These are phyloP conservation scores for Elymnias hypermnestra DNA, from an alignment of 1,140 invertebrate genomes.

Conservation along the genomic window DNA sequence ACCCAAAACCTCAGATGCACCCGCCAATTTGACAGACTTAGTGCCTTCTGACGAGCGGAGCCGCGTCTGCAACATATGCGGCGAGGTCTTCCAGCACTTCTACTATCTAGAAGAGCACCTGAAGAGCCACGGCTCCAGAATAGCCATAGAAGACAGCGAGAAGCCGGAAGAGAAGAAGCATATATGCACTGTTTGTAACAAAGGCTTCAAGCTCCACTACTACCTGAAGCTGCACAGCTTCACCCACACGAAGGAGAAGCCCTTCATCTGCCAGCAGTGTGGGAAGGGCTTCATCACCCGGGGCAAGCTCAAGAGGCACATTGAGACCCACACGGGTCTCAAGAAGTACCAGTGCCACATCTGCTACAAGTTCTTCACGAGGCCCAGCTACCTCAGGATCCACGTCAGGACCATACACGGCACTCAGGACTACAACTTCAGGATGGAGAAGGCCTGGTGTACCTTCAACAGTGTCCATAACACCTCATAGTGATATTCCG, in stretches of 20 bases:
- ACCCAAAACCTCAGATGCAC: constrained; percentile 37
- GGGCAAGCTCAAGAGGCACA: constrained; percentile 59
- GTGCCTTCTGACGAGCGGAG: constrained; percentile 47
- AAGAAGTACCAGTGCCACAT: constrained; percentile 74
- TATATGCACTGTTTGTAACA: constrained; percentile 76
- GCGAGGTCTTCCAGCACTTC: constrained; percentile 74
- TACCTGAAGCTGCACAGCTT: constrained; percentile 63
- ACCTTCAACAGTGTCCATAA: constrained; percentile 1
- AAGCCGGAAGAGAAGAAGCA: constrained; percentile 70
- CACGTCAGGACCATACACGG: constrained; percentile 62
- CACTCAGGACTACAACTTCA: constrained; percentile 53
- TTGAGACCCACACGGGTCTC: constrained; percentile 57
- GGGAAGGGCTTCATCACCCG: constrained; percentile 68
- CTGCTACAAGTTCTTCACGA: constrained; percentile 63
- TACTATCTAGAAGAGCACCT: constrained; percentile 77
- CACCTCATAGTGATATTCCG: neutral
- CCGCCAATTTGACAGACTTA: constrained; percentile 27
- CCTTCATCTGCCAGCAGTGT: constrained; percentile 64
- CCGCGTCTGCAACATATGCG: constrained; percentile 77
- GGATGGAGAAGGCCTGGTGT: constrained; percentile 21
- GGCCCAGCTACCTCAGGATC: constrained; percentile 57
- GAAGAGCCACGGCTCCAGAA: constrained; percentile 71
- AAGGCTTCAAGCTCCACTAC: constrained; percentile 74
- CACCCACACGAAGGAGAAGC: constrained; percentile 64
- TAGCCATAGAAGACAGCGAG: constrained; percentile 57